Percentiles rank a stretch among this genome's conserved stretches.
Evolutionary conservation across 35 echinoderm and acorn worm genomes (phyloP).

Genomic region (Heliocidaris tuberculata): DNA sequence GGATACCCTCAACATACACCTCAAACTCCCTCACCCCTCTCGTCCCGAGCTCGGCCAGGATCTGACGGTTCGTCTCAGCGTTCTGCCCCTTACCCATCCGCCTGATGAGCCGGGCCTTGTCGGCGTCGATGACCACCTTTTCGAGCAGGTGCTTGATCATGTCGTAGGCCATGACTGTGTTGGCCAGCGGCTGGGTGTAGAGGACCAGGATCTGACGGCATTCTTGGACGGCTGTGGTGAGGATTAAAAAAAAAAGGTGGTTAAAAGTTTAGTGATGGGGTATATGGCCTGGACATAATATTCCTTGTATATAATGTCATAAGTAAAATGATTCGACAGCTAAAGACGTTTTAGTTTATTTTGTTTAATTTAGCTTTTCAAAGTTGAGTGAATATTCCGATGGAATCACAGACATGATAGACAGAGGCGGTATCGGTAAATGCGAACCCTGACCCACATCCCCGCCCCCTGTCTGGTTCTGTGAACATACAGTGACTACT

Average conservation of each 20-base stretch:
- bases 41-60: constrained; percentile 74
- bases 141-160: constrained; percentile 76
- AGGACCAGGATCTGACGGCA: constrained; percentile 62
- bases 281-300: neutral
- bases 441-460: too few species aligned
- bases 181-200: constrained; percentile 58
- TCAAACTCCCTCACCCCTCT: constrained; percentile 77
- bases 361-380: neutral
- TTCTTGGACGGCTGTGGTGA: constrained; percentile 65
- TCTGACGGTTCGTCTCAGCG: constrained; percentile 58
- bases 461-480: too few species aligned
- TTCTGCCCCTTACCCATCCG: constrained; percentile 64
- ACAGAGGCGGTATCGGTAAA: too few species aligned
- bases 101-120: constrained; percentile 75
- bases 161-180: constrained; percentile 73
- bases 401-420: too few species aligned
- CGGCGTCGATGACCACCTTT: constrained; percentile 77
- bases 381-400: too few species aligned
- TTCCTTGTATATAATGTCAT: neutral
- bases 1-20: constrained; percentile 68
- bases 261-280: neutral
- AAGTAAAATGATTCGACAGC: neutral
- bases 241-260: neutral
- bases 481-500: too few species aligned
- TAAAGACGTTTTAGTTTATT: neutral